These are phyloP conservation scores for Allolobophora icterica DNA, from an alignment of 2,888 invertebrate genomes.

Conservation along the genomic window DNA sequence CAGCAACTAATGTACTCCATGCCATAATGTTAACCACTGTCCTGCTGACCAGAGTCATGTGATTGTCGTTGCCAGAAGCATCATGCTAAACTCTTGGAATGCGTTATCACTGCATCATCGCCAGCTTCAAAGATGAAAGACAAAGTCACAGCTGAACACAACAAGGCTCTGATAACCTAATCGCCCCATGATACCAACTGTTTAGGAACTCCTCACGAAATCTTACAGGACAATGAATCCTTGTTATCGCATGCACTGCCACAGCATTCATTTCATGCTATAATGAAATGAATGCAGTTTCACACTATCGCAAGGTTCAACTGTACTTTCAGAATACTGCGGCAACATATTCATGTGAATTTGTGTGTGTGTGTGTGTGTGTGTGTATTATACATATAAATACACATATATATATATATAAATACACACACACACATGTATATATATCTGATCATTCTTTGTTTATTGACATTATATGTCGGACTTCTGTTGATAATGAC, in stretches of 20 bases:
- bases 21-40: not conserved
- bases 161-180: not conserved
- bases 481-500: no score
- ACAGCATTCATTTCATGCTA: not conserved
- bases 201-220: not conserved
- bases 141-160: not conserved
- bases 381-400: no score
- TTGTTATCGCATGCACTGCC: not conserved
- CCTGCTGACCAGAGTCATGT: no score
- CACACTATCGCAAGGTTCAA: not conserved
- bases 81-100: no score
- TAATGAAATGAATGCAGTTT: not conserved
- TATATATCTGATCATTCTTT: not conserved
- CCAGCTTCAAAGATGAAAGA: not conserved
- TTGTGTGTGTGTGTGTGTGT: not conserved
- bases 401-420: not conserved
- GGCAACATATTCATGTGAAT: not conserved
- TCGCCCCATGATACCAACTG: slow-evolving; percentile 8
- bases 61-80: not conserved
- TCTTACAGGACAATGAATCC: not conserved
- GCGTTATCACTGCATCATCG: not conserved
- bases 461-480: no score
- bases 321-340: not conserved
- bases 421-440: no score
- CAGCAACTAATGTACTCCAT: not conserved